Percentiles rank a stretch among this genome's conserved stretches.
Evolutionary conservation across 2,888 invertebrate genomes (phyloP).

Genomic region (Drosophila anceps): DNA sequence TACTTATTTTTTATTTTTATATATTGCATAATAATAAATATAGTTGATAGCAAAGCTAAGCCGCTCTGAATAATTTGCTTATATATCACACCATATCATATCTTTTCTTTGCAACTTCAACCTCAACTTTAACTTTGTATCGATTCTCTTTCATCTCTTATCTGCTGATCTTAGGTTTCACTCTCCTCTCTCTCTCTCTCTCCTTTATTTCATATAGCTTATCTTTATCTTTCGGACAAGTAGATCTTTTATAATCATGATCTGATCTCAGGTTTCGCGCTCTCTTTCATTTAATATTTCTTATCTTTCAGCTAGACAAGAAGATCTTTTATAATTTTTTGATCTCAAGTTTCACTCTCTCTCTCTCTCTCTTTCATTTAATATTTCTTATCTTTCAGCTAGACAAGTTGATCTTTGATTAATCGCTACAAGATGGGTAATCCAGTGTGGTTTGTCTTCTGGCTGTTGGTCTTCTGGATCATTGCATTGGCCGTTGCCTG

Average conservation of each 20-base stretch:
- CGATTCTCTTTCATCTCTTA: conserved; percentile 9
- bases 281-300: no score
- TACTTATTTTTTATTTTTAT: background rate
- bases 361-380: conserved; percentile 24
- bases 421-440: conserved; percentile 86
- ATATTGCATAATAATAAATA: background rate
- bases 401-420: conserved; percentile 26
- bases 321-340: no score
- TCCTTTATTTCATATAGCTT: no score
- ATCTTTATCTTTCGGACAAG: no score
- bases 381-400: conserved; percentile 61
- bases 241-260: no score
- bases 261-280: no score
- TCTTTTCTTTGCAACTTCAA: background rate
- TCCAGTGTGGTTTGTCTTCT: conserved; percentile 89
- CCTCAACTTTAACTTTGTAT: background rate
- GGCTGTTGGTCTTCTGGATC: conserved; percentile 90
- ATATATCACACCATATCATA: background rate
- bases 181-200: no score
- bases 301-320: no score
- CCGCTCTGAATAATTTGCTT: background rate
- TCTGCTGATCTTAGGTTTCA: no score
- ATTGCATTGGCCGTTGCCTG: conserved; percentile 89
- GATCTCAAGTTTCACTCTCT: no score
- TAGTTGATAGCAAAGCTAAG: background rate